Evolutionary conservation across 2,797 vertebrate genomes (phyloP).

Genomic region (Xiphorhynchus erythropygius): DNA sequence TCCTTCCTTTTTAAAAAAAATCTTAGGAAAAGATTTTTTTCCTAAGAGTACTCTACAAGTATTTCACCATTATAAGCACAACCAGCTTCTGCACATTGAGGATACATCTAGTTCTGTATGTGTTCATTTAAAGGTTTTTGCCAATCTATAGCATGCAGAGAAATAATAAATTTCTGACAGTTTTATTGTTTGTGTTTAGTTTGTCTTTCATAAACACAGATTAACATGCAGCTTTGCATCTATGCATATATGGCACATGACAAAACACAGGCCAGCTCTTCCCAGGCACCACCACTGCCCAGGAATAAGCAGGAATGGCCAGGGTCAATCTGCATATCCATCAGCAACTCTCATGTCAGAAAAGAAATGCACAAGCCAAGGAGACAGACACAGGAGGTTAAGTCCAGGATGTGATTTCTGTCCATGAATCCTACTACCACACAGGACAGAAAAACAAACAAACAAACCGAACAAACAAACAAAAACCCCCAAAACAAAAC

Average conservation of each 20-base stretch:
- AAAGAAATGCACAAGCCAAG: not conserved
- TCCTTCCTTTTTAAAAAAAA: not conserved
- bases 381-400: not conserved
- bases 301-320: not conserved
- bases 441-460: not conserved
- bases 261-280: not conserved
- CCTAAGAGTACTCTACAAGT: not conserved
- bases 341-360: not conserved
- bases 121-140: not conserved
- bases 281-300: not conserved
- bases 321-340: not conserved
- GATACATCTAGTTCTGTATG: not conserved
- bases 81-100: not conserved
- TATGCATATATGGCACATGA: rapidly evolving
- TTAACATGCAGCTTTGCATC: not conserved
- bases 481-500: not conserved
- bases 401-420: constrained; percentile 11
- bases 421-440: not conserved
- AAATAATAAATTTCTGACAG: not conserved
- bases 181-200: not conserved
- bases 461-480: not conserved
- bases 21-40: not conserved
- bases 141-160: not conserved
- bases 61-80: not conserved
- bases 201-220: not conserved